phyloP scores from a whole-genome alignment of 1,140 invertebrate species.

The Macrobrachium nipponense region DNA sequence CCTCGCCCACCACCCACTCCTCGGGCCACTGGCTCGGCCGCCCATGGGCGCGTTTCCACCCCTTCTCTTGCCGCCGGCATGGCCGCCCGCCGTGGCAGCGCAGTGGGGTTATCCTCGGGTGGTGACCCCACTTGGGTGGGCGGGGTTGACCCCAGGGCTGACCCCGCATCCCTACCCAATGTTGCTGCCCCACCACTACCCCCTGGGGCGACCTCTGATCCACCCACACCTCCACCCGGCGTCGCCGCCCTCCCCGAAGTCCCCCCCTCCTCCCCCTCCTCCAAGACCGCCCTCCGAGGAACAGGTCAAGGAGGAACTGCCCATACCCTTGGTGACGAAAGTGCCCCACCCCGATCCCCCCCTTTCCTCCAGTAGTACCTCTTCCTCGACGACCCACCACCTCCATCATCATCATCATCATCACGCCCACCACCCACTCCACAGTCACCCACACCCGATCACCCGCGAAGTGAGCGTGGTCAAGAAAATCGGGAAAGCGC shows the following conservation, averaged over 20 bases:
- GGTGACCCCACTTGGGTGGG: slow-evolving; percentile 52
- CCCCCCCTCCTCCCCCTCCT: slow-evolving; percentile 11
- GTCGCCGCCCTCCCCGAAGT: slow-evolving; percentile 56
- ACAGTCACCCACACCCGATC: not conserved
- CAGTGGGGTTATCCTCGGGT: slow-evolving; percentile 55
- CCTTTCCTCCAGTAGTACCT: slow-evolving; percentile 1
- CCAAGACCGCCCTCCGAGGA: slow-evolving; percentile 64
- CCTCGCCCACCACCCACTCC: slow-evolving; percentile 54
- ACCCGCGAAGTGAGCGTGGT: slow-evolving; percentile 37
- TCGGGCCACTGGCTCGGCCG: slow-evolving; percentile 30
- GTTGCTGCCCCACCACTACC: slow-evolving; percentile 49
- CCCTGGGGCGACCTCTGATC: slow-evolving; percentile 50
- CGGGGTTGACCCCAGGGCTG: slow-evolving; percentile 47
- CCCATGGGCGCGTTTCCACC: slow-evolving; percentile 51
- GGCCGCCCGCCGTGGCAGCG: slow-evolving; percentile 52
- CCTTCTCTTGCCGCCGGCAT: slow-evolving; percentile 56
- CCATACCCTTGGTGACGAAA: slow-evolving; percentile 61
- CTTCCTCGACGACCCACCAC: slow-evolving; percentile 14
- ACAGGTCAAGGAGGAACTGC: slow-evolving; percentile 66
- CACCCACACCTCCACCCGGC: slow-evolving; percentile 59
- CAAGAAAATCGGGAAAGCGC: slow-evolving; percentile 41
- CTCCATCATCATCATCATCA: slow-evolving; percentile 6
- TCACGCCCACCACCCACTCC: not conserved
- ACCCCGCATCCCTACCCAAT: slow-evolving; percentile 51
- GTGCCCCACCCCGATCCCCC: slow-evolving; percentile 47